These are phyloP conservation scores for Cirrhinus mrigala DNA, from an alignment of 2,797 vertebrate species.

Conservation along the genomic window DNA sequence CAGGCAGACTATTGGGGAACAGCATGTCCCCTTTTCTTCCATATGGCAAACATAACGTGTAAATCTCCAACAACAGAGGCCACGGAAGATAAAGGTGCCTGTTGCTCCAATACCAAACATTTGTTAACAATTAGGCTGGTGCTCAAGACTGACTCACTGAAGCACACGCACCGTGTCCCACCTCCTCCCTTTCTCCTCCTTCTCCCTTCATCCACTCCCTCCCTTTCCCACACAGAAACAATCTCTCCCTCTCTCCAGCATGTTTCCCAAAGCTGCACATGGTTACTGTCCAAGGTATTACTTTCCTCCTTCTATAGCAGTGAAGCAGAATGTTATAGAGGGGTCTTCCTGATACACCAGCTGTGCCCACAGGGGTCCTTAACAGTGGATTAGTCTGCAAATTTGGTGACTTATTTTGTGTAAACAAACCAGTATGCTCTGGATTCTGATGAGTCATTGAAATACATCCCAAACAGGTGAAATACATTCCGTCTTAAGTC, in stretches of 20 bases:
- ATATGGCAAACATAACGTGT: conserved; percentile 51
- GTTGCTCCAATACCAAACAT: conserved; percentile 74
- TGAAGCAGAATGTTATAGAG: conserved; percentile 65
- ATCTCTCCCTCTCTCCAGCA: conserved; percentile 57
- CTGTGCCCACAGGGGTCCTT: not conserved
- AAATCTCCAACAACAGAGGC: conserved; percentile 60
- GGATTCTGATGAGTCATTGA: conserved; percentile 43
- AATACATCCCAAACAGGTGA: conserved; percentile 46
- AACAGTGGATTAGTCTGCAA: conserved; percentile 19
- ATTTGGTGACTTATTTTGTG: conserved; percentile 14
- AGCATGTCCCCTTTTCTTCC: conserved; percentile 14
- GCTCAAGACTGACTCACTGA: conserved; percentile 69
- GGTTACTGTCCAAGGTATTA: conserved; percentile 72
- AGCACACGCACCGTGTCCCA: conserved; percentile 63
- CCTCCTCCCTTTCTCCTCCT: conserved; percentile 56
- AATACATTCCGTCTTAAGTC: conserved; percentile 35
- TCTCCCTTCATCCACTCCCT: conserved; percentile 64
- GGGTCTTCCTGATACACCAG: conserved; percentile 40
- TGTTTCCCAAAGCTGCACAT: conserved; percentile 70
- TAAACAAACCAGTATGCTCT: conserved; percentile 43
- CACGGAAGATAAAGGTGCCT: conserved; percentile 73
- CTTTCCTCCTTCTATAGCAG: conserved; percentile 67
- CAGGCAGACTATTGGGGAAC: not conserved
- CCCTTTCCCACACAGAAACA: conserved; percentile 50
- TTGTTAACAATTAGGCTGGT: conserved; percentile 84